phyloP scores from a whole-genome alignment of 2,797 vertebrate species.

The Emydoidea blandingii region DNA sequence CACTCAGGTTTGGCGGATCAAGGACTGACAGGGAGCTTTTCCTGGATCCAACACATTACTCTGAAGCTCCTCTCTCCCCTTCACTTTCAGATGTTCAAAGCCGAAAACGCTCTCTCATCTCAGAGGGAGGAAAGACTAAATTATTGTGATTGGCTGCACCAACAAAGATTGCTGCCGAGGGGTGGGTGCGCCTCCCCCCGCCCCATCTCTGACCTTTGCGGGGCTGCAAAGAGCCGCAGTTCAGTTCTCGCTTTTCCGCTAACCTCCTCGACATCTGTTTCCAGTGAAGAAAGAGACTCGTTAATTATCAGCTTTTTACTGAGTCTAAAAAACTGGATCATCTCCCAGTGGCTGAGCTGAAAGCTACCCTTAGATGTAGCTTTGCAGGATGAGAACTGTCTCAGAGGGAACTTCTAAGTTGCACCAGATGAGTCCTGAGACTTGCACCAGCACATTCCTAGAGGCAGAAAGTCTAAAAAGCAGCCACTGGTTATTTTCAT shows the following conservation, averaged over 20 bases:
- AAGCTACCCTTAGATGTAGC: neutral
- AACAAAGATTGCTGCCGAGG: neutral
- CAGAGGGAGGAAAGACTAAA: neutral
- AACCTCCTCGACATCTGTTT: constrained; percentile 50
- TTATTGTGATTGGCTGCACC: neutral
- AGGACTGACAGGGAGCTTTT: neutral
- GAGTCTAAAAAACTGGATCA: neutral
- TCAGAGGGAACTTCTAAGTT: neutral
- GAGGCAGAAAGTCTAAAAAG: neutral
- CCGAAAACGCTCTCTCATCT: neutral
- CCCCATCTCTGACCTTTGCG: neutral
- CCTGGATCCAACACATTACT: no score
- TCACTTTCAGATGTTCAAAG: neutral
- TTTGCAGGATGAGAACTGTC: neutral
- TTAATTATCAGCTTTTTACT: constrained; percentile 59
- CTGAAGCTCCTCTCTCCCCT: neutral
- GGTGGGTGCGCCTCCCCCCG: neutral
- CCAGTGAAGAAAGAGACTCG: constrained; percentile 49
- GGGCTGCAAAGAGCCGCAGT: no score
- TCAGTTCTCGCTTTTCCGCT: neutral
- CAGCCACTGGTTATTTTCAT: neutral
- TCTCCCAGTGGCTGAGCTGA: neutral
- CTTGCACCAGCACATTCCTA: neutral
- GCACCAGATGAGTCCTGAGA: neutral
- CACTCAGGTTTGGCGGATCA: neutral